Percentiles rank a stretch among this genome's conserved stretches.
Evolutionary conservation across 1,140 invertebrate genomes (phyloP).

Genomic region (Bilobella aurantiaca): DNA sequence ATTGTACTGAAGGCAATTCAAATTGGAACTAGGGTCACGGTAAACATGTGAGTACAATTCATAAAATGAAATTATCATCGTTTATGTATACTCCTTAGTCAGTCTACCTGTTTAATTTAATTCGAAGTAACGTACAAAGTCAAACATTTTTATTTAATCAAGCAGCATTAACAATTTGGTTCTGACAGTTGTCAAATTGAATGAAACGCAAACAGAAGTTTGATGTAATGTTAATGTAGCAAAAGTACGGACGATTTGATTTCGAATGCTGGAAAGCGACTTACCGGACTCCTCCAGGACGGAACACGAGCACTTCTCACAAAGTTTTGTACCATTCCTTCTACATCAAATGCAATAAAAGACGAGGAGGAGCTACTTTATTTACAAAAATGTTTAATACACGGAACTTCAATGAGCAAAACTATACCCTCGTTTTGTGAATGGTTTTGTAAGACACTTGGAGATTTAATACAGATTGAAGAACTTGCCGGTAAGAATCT

Average conservation of each 20-base stretch:
- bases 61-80: neutral
- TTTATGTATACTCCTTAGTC: no score
- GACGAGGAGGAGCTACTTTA: constrained; percentile 13
- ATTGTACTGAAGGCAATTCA: constrained; percentile 56
- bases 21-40: constrained; percentile 53
- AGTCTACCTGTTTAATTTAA: no score
- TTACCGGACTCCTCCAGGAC: constrained; percentile 20
- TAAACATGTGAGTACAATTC: constrained; percentile 47
- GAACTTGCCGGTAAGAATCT: constrained; percentile 21
- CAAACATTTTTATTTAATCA: no score
- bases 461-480: constrained; percentile 16
- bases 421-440: constrained; percentile 16
- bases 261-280: constrained; percentile 9
- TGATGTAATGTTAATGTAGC: neutral
- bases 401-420: constrained; percentile 27
- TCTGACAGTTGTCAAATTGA: no score
- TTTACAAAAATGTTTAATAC: constrained; percentile 26
- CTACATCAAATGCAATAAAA: neutral
- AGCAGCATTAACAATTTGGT: no score
- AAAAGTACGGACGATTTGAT: constrained; percentile 21
- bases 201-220: neutral
- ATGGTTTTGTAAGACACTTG: constrained; percentile 25
- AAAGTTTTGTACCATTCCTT: neutral
- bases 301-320: constrained; percentile 21
- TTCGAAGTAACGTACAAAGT: no score